Evolutionary conservation across 2,113 vertebrate species (phyloP).

Genomic region (Hippocampus guttulatus): DNA sequence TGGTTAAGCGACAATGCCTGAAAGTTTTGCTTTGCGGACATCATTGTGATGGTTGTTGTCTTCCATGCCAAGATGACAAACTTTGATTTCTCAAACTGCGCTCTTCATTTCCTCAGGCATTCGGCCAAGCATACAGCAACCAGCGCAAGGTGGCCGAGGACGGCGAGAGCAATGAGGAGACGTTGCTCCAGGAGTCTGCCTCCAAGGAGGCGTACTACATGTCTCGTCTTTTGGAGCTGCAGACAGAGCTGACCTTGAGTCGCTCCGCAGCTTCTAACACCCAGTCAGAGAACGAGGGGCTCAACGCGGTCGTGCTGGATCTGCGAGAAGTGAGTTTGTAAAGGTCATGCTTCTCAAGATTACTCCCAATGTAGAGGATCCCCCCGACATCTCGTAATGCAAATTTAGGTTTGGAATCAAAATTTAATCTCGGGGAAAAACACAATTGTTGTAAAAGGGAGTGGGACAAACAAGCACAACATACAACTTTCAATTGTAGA

Average conservation of each 20-base stretch:
- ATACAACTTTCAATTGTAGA: neutral
- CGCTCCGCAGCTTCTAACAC: constrained; percentile 80
- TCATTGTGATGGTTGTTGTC: constrained; percentile 9
- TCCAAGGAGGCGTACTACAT: constrained; percentile 94
- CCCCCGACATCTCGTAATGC: neutral
- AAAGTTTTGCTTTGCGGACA: constrained; percentile 15
- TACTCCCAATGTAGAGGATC: neutral
- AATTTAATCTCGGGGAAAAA: neutral
- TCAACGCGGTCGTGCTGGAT: constrained; percentile 80
- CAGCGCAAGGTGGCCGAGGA: constrained; percentile 97
- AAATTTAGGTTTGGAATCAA: neutral
- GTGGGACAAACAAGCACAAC: neutral
- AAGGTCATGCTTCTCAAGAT: neutral
- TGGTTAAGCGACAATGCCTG: constrained; percentile 32
- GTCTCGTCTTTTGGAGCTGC: constrained; percentile 86
- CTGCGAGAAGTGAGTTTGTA: constrained; percentile 82
- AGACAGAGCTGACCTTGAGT: constrained; percentile 85
- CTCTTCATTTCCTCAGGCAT: constrained; percentile 74
- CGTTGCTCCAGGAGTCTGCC: constrained; percentile 90
- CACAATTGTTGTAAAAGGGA: neutral
- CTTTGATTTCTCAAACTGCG: constrained; percentile 1
- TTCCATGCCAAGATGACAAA: neutral
- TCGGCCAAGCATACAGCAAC: constrained; percentile 93
- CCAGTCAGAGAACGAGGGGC: constrained; percentile 86
- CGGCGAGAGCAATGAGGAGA: constrained; percentile 92